These are phyloP conservation scores for Siniperca scherzeri DNA, from an alignment of 2,797 vertebrate species.

Conservation along the genomic window DNA sequence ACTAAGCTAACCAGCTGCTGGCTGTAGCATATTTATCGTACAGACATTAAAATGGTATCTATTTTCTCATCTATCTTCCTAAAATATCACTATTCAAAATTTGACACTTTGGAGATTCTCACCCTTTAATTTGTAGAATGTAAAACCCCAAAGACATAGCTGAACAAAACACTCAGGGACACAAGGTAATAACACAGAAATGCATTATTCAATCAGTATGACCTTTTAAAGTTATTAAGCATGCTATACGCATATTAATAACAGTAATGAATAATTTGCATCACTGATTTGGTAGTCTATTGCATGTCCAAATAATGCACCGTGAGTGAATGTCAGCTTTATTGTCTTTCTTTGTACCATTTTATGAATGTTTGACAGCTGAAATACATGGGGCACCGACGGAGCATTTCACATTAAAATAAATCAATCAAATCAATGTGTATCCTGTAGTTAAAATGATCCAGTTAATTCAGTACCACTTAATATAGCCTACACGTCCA, in stretches of 20 bases:
- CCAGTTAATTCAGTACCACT: too few species aligned
- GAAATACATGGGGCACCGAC: too few species aligned
- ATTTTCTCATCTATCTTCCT: not conserved
- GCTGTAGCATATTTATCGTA: not conserved
- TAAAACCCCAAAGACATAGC: not conserved
- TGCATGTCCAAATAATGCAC: conserved; percentile 30
- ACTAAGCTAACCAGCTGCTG: not conserved
- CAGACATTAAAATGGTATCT: not conserved
- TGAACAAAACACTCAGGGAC: conserved; percentile 30
- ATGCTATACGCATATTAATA: conserved; percentile 14
- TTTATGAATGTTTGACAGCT: not conserved
- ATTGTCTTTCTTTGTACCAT: conserved; percentile 17
- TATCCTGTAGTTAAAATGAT: too few species aligned
- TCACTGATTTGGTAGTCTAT: conserved; percentile 27
- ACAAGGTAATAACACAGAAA: not conserved
- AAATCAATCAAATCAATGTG: too few species aligned
- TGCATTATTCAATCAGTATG: conserved; percentile 1
- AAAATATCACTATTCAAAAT: not conserved
- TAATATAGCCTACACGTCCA: too few species aligned
- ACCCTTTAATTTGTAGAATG: not conserved
- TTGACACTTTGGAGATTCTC: not conserved
- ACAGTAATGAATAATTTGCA: conserved; percentile 40
- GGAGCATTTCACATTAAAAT: too few species aligned
- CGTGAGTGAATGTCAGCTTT: conserved; percentile 21
- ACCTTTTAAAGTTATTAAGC: conserved; percentile 21